Conservation (phyloP, 1,140 invertebrate species). For the Drosophila bocqueti region DNA sequence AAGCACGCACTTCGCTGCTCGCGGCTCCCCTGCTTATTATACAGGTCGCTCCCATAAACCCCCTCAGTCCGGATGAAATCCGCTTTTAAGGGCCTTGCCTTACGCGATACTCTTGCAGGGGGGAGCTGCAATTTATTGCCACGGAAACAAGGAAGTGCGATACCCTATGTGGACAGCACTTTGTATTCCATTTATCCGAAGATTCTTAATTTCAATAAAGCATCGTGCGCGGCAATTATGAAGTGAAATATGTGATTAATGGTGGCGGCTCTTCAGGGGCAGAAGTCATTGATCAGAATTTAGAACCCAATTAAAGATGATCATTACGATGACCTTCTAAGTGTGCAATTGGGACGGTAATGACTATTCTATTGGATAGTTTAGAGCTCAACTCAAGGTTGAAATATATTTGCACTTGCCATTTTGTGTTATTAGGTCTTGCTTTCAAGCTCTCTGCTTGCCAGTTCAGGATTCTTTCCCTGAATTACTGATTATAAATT, state of each 20-base stretch:
- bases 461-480: not conserved
- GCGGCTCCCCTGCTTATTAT: conserved; percentile 5
- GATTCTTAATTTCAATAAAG: conserved; percentile 40
- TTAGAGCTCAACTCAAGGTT: not conserved
- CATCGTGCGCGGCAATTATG: conserved; percentile 1
- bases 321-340: too few relatives aligned
- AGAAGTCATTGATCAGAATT: conserved; percentile 1
- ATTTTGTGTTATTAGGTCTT: not conserved
- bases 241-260: conserved; percentile 8
- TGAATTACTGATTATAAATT: conserved; percentile 9
- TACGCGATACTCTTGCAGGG: conserved; percentile 8
- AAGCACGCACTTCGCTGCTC: conserved; percentile 37
- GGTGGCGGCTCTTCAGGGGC: not conserved
- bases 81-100: conserved; percentile 7
- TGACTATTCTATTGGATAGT: not conserved
- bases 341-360: not conserved
- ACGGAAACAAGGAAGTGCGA: conserved; percentile 27
- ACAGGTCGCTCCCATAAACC: conserved; percentile 19
- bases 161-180: conserved; percentile 12
- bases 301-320: not conserved
- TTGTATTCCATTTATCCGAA: conserved; percentile 19
- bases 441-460: not conserved
- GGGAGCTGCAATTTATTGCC: conserved; percentile 21
- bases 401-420: not conserved
- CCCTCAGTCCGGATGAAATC: conserved; percentile 12